A percentile compares a stretch with the other conserved stretches of the same genome.
Conservation (phyloP, 2,113 vertebrate genomes). For the Lycaon pictus region DNA sequence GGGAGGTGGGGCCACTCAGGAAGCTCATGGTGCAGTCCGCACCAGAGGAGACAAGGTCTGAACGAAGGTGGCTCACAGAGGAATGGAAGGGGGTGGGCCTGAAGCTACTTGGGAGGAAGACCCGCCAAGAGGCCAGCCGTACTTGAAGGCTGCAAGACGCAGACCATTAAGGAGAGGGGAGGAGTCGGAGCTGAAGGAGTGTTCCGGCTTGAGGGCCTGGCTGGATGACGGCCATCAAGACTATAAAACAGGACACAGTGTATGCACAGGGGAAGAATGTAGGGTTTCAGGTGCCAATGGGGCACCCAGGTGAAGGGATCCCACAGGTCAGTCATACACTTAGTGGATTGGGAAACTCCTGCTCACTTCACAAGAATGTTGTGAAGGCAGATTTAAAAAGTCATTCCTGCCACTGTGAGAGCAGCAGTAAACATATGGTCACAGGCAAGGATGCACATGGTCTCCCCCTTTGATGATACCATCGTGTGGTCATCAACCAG, state of each 20-base stretch:
- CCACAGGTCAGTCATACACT: not conserved
- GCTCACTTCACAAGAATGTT: not conserved
- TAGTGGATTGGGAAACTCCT: not conserved
- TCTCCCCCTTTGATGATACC: not conserved
- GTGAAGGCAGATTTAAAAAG: not conserved
- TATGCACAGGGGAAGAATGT: too few species aligned
- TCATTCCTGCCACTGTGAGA: not conserved
- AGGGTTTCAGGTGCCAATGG: not conserved
- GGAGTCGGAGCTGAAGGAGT: too few species aligned
- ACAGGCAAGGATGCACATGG: not conserved
- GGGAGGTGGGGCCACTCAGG: not conserved
- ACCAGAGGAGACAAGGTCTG: not conserved
- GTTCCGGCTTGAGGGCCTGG: not conserved
- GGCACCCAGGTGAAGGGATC: not conserved
- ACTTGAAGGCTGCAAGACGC: not conserved
- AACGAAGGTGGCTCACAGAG: not conserved
- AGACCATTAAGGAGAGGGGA: not conserved
- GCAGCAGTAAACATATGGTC: not conserved
- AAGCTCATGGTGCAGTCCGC: not conserved
- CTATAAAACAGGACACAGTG: not conserved
- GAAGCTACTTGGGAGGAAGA: not conserved
- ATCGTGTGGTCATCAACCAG: not conserved
- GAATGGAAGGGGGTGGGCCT: not conserved
- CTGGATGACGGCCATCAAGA: not conserved
- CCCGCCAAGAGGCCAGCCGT: not conserved